Percentiles rank a stretch among this genome's conserved stretches.
Conservation (phyloP, 37 sponge, comb jelly and placozoan genomes). For the Oopsacas minuta region DNA sequence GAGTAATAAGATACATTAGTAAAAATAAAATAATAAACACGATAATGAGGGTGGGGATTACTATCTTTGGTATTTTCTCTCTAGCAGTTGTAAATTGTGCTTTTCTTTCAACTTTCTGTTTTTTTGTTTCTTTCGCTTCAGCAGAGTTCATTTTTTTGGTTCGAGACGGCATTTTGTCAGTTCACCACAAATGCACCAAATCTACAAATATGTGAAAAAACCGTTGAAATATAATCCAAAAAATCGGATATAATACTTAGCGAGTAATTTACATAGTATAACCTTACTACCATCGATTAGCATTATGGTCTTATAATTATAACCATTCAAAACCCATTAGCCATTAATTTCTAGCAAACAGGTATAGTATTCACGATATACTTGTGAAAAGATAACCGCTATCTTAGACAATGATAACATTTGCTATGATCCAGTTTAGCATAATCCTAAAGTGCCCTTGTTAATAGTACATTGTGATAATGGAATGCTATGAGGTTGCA, state of each 20-base stretch:
- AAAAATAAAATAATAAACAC: neutral
- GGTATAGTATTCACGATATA: neutral
- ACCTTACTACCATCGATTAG: neutral
- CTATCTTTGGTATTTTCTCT: slow-evolving; percentile 7
- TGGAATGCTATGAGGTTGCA: too few relatives aligned
- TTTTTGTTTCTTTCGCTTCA: neutral
- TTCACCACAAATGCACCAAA: neutral
- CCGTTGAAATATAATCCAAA: too few relatives aligned
- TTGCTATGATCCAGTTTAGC: neutral
- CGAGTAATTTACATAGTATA: too few relatives aligned
- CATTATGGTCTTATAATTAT: neutral
- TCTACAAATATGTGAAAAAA: too few relatives aligned
- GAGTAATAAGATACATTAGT: neutral
- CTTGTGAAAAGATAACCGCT: neutral
- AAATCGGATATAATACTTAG: too few relatives aligned
- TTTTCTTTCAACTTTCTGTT: slow-evolving; percentile 13
- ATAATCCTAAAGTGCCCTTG: too few relatives aligned
- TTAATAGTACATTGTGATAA: too few relatives aligned
- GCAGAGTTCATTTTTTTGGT: neutral
- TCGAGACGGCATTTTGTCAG: neutral
- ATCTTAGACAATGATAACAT: neutral
- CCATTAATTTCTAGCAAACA: neutral
- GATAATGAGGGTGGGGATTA: neutral
- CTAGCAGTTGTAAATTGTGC: neutral
- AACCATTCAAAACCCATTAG: neutral